Conservation (phyloP, 2,797 vertebrate genomes). For the Acomys russatus region DNA sequence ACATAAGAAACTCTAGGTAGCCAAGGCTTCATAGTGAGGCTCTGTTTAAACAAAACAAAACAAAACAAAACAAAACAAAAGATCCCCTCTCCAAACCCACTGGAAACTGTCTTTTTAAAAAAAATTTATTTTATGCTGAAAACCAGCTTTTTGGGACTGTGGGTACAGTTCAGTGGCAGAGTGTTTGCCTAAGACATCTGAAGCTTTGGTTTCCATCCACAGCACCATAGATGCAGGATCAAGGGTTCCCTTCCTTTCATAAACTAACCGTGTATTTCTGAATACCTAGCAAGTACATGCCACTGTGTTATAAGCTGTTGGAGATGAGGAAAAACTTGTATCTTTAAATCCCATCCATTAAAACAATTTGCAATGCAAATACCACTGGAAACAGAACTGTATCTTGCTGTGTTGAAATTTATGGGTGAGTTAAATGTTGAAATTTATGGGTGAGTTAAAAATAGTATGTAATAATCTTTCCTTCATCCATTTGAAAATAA, state of each 20-base stretch:
- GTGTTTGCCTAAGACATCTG: neutral
- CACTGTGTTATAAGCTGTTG: neutral
- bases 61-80: too few species aligned
- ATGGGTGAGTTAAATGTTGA: neutral
- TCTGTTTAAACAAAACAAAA: too few species aligned
- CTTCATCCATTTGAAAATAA: neutral
- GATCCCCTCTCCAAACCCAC: too few species aligned
- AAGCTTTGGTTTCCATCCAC: neutral
- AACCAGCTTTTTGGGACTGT: neutral
- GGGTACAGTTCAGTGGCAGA: neutral
- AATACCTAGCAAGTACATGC: neutral
- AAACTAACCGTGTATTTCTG: neutral
- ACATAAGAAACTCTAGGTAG: too few species aligned
- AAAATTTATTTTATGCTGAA: neutral
- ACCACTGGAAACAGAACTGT: neutral
- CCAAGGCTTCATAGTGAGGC: too few species aligned
- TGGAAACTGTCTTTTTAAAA: too few species aligned
- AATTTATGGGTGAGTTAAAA: neutral
- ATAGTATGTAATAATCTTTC: conserved; percentile 37
- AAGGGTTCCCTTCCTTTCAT: conserved; percentile 15
- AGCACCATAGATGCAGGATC: neutral
- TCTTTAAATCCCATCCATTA: neutral
- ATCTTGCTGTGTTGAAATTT: neutral
- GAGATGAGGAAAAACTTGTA: neutral
- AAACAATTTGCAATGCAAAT: conserved; percentile 32